Percentiles rank a stretch among this genome's conserved stretches.
Conservation (phyloP, 2,113 vertebrate species). For the Uria aalge region DNA sequence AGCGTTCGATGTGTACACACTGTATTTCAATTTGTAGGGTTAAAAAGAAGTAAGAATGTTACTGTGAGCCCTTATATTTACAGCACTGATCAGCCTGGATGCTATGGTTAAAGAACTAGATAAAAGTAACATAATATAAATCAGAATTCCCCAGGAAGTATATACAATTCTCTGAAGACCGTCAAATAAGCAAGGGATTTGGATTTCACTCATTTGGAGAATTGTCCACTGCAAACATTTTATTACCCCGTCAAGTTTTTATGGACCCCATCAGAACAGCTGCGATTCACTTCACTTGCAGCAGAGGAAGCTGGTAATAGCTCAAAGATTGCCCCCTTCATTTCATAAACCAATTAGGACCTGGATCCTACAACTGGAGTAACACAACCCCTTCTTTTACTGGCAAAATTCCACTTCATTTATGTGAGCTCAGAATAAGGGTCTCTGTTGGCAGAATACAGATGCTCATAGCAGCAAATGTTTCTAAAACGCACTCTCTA, state of each 20-base stretch:
- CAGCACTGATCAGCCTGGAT: background rate
- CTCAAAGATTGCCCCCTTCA: slow-evolving; percentile 54
- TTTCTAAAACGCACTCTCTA: background rate
- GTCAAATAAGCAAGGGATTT: slow-evolving; percentile 37
- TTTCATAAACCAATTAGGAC: slow-evolving; percentile 64
- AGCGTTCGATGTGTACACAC: background rate
- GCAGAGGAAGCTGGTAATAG: slow-evolving; percentile 62
- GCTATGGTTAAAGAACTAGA: background rate
- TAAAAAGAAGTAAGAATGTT: background rate
- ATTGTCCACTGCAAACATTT: slow-evolving; percentile 42
- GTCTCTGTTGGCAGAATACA: slow-evolving; percentile 48
- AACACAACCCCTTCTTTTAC: slow-evolving; percentile 38
- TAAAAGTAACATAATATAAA: slow-evolving; percentile 14
- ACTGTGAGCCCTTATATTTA: background rate
- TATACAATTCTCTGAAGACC: slow-evolving; percentile 1
- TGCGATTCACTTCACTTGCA: slow-evolving; percentile 59
- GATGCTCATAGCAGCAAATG: slow-evolving; percentile 23
- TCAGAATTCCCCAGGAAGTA: background rate
- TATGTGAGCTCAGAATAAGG: slow-evolving; percentile 34
- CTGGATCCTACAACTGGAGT: slow-evolving; percentile 21
- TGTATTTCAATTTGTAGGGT: background rate
- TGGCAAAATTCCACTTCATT: slow-evolving; percentile 60
- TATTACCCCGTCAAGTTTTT: slow-evolving; percentile 38
- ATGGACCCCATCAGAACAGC: slow-evolving; percentile 62
- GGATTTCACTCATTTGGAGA: slow-evolving; percentile 47